phyloP scores from a whole-genome alignment of 2,797 vertebrate species.

The Oreonectes daqikongensis region DNA sequence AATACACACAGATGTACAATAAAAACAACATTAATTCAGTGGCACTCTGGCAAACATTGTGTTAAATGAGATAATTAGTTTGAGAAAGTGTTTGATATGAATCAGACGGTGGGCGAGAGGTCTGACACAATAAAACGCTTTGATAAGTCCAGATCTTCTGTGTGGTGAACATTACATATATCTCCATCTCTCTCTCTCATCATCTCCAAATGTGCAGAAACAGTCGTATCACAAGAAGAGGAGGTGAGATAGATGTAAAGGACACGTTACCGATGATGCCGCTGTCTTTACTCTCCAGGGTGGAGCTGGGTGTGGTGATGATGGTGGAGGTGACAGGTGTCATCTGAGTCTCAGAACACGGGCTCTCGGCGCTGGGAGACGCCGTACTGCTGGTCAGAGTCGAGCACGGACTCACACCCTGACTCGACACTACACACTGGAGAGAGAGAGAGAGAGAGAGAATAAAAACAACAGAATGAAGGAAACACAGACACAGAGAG shows the following conservation, averaged over 20 bases:
- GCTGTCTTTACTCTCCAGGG: conserved; percentile 98
- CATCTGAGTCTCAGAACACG: conserved; percentile 88
- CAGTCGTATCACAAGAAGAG: no score
- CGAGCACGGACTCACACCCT: conserved; percentile 93
- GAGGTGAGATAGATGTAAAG: background rate
- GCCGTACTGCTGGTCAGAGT: conserved; percentile 97
- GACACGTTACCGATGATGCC: conserved; percentile 88
- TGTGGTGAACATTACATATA: no score
- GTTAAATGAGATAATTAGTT: no score
- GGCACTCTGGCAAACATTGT: no score
- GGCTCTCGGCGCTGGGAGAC: conserved; percentile 92
- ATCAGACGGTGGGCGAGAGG: background rate
- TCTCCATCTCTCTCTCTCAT: no score
- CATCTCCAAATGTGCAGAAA: no score
- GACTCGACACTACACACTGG: conserved; percentile 84
- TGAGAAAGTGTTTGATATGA: background rate
- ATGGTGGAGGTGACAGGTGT: conserved; percentile 69
- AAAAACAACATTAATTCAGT: no score
- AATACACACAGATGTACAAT: no score
- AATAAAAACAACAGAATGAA: conserved; percentile 34
- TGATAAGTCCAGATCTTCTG: no score
- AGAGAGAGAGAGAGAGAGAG: background rate
- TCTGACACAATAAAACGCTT: conserved; percentile 5
- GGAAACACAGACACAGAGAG: conserved; percentile 1
- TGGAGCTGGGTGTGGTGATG: conserved; percentile 96